Conservation (phyloP, 2,888 invertebrate genomes). For the Ernsta delagoae region DNA sequence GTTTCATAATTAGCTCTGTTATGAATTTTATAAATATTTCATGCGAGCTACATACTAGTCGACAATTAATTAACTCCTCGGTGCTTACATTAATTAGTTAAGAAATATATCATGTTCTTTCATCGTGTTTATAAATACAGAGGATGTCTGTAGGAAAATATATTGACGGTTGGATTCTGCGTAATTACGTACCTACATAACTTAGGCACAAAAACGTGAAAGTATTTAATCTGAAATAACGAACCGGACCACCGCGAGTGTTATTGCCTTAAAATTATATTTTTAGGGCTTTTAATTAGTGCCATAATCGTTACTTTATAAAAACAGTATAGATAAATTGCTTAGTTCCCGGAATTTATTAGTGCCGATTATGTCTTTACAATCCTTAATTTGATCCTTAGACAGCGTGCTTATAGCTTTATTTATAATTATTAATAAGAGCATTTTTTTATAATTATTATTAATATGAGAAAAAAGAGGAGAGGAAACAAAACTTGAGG, state of each 20-base stretch:
- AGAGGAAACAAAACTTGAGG: no score
- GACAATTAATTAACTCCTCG: slow-evolving; percentile 80
- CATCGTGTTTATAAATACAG: slow-evolving; percentile 72
- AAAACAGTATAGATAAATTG: slow-evolving; percentile 50
- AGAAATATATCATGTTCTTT: slow-evolving; percentile 68
- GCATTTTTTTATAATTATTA: not conserved
- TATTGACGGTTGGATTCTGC: slow-evolving; percentile 43
- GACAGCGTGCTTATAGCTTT: slow-evolving; percentile 27
- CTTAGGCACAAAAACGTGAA: slow-evolving; percentile 20
- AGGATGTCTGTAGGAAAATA: slow-evolving; percentile 58
- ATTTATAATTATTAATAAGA: slow-evolving; percentile 4
- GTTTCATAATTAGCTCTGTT: slow-evolving; percentile 79
- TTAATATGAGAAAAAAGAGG: no score
- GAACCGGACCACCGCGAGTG: slow-evolving; percentile 59
- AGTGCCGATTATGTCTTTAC: slow-evolving; percentile 64
- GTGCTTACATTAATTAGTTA: slow-evolving; percentile 79
- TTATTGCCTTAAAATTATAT: slow-evolving; percentile 49
- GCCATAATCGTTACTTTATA: slow-evolving; percentile 63
- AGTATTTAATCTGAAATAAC: slow-evolving; percentile 23
- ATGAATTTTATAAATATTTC: slow-evolving; percentile 84
- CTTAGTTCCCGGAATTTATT: slow-evolving; percentile 54
- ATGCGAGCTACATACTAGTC: slow-evolving; percentile 71
- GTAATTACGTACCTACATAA: slow-evolving; percentile 1
- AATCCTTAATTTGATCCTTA: slow-evolving; percentile 62
- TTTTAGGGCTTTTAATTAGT: slow-evolving; percentile 57